Percentiles rank a stretch among this genome's conserved stretches.
phyloP scores from a whole-genome alignment of 2,113 vertebrate species.

The Dolichotis patagonum region DNA sequence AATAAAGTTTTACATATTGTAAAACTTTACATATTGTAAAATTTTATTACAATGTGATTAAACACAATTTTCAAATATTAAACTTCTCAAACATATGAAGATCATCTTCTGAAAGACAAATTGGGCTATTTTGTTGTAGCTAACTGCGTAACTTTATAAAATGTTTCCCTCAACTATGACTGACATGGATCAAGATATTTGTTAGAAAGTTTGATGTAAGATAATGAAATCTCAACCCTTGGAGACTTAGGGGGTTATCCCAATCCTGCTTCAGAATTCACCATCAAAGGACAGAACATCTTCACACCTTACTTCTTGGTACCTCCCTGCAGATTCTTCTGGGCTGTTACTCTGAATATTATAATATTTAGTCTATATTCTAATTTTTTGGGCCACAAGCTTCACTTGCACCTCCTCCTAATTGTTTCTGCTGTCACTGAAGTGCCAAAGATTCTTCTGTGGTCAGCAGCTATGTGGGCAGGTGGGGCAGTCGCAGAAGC shows the following conservation, averaged over 20 bases:
- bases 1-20: no score
- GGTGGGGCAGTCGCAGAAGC: constrained; percentile 91
- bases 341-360: constrained; percentile 90
- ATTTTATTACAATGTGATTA: constrained; percentile 61
- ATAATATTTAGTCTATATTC: constrained; percentile 90
- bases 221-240: not conserved
- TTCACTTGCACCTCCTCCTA: constrained; percentile 93
- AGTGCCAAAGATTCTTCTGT: constrained; percentile 92
- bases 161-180: constrained; percentile 47
- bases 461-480: constrained; percentile 89
- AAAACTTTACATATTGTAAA: no score
- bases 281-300: constrained; percentile 90
- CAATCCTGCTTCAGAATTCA: constrained; percentile 67
- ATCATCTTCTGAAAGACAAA: constrained; percentile 57
- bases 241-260: not conserved
- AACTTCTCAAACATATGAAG: constrained; percentile 62
- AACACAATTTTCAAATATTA: constrained; percentile 67
- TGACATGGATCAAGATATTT: constrained; percentile 59
- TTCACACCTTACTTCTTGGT: constrained; percentile 92
- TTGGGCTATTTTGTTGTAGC: not conserved
- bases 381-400: constrained; percentile 94
- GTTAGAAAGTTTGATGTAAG: constrained; percentile 21
- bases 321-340: constrained; percentile 88
- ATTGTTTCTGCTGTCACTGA: constrained; percentile 89
- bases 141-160: constrained; percentile 4